Evolutionary conservation across 1,140 invertebrate genomes (phyloP), one percentile per base, ranked within the genome.

Genomic region (Dendroctonus ponderosae): DNA sequence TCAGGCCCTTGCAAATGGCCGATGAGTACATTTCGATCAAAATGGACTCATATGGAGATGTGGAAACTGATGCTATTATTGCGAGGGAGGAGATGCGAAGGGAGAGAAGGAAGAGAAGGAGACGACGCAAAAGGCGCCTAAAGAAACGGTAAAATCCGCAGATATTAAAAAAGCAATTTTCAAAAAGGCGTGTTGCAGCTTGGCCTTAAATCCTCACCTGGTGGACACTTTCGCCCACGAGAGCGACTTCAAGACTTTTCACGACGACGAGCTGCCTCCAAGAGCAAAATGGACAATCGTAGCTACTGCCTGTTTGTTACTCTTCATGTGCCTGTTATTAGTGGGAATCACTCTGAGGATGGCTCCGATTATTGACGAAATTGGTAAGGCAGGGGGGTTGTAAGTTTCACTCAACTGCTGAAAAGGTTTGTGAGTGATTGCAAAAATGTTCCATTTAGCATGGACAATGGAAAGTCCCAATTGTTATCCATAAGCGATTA

Each of bases 361-460:
- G 90, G 92, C 92, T 4, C 93, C 93, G 0, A 87, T 95, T 56
- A 95, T 95, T 70, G 93, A 95, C 76, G 91, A 94, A 75, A 92
- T 95, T 87, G 92, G 92, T 95, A 79, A 90, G 90, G 11, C 26
- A 26, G 26, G 26, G 26, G 26, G 26, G 26, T 26, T 26, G 3
- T 26, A 26, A 26, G 26, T 26, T 26, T 26, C 26, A 26, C 26
- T 26, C 26, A 26, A 26, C 26, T 26, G 26, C 26, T 1, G 26
- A 3, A 26, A 26, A 26, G 26, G 1, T 26, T 26, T 26, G 26
- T 26, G 26, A 26, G 26, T 26, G 26, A 26, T 26, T 26, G 26
- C 26, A 26, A 26, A 26, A 26, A 26, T 26, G 26, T 26, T 26
- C 26, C 26, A 26, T 26, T 26, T 26, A 26, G 26, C 26, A 26